A percentile compares a stretch with the other conserved stretches of the same genome.
Evolutionary conservation across 2,888 invertebrate genomes (phyloP).

Genomic region (Caradrina clavipalpis): DNA sequence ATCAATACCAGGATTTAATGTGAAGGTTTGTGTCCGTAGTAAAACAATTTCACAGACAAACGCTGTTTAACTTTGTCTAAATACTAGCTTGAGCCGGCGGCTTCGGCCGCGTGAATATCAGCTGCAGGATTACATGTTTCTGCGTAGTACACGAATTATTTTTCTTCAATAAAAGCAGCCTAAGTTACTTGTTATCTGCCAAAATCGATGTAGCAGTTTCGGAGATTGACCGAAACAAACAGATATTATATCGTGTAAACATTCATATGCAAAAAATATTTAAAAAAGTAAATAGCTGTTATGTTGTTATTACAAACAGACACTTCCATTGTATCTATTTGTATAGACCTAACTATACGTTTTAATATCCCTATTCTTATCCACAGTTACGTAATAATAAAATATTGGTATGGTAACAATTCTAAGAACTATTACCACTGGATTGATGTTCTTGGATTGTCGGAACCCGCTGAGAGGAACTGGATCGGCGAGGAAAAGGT

Average conservation of each 20-base stretch:
- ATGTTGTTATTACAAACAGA: too few species aligned
- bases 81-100: neutral
- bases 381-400: conserved; percentile 94
- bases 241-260: too few species aligned
- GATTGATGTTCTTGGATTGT: conserved; percentile 93
- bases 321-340: too few species aligned
- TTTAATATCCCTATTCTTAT: neutral
- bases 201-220: too few species aligned
- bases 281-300: too few species aligned
- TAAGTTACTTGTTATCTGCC: too few species aligned
- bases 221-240: too few species aligned
- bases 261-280: too few species aligned
- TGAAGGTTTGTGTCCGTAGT: neutral
- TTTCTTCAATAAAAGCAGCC: too few species aligned
- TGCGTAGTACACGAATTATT: too few species aligned
- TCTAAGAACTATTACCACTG: conserved; percentile 94
- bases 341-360: neutral
- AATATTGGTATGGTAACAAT: conserved; percentile 94
- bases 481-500: conserved; percentile 93
- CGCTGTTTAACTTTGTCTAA: neutral
- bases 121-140: too few species aligned
- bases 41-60: neutral
- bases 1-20: neutral
- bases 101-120: too few species aligned
- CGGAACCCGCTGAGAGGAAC: conserved; percentile 93